Evolutionary conservation across 2,797 vertebrate species (phyloP), one percentile per base, ranked within the genome.

Genomic region (Loris lydekkerianus): DNA sequence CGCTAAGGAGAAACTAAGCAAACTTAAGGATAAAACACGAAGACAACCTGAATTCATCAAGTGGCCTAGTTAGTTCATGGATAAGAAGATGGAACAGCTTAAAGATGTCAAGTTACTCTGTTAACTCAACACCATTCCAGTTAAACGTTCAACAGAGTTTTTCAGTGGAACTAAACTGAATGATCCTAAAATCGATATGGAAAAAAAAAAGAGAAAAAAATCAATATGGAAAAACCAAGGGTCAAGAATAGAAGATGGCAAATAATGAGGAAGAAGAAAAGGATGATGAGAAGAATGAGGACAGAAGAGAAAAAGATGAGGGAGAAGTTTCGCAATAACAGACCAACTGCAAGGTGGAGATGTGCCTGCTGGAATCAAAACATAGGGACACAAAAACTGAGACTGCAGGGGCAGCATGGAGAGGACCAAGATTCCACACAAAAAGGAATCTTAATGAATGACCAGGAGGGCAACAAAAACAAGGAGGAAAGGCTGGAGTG

Each of bases 1-100:
- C 2, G n/a, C 60, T 70, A 88, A 83, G 23, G 70, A 88, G 23
- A 87, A 94, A 94, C 84, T 34, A 27, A 70, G 40, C 40, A 91
- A 92, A 90, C 34, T 78, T 92, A 86, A 63, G 61, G 27, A 27
- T 89, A 93, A 94, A 9, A 61, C 21, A 60, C 34, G 23, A 53
- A 90, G 58, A 7, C 56, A 3, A 73, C 63, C 60, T 86, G 20
- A 92, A 40, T 94, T 70, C 82, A n/a, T 67, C 34, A 20, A 80
- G 20, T 29, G 60, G 25, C 29, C 60, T 73, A 43, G 58, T 69
- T 73, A 75, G n/a, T 78, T 90, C 70, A 56, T 29, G 14, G n/a
- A 85, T 53, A 85, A 73, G 31, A 78, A 69, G 70, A 21, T 27
- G 1, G 40, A 49, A 60, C 46, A 43, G 40, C 43, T 89, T 27